A percentile compares a stretch with the other conserved stretches of the same genome.
phyloP scores from a whole-genome alignment of 1,140 invertebrate genomes.

The Philaenus spumarius region DNA sequence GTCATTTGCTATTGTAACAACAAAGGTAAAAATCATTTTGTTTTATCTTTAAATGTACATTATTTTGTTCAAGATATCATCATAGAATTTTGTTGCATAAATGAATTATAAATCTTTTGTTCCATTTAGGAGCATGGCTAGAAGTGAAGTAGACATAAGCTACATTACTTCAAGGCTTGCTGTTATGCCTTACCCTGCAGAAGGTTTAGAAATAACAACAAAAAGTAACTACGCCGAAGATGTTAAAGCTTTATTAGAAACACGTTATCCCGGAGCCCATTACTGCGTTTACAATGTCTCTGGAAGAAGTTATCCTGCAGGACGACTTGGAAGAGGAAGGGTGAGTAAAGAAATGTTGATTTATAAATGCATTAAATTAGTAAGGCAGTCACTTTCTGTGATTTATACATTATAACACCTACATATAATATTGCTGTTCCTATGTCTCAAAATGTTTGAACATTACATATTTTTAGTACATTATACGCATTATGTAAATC shows the following conservation, averaged over 20 bases:
- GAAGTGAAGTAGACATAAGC: conserved; percentile 81
- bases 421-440: not conserved
- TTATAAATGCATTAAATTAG: no score
- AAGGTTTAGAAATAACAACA: conserved; percentile 88
- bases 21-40: no score
- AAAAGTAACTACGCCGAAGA: conserved; percentile 92
- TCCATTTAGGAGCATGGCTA: conserved; percentile 81
- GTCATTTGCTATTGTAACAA: no score
- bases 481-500: no score
- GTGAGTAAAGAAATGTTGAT: conserved; percentile 15
- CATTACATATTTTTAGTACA: no score
- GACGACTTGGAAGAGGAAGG: conserved; percentile 41
- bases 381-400: no score
- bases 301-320: conserved; percentile 51
- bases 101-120: no score
- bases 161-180: conserved; percentile 83
- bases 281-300: conserved; percentile 79
- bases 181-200: conserved; percentile 91
- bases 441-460: no score
- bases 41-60: not conserved
- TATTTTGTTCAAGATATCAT: not conserved
- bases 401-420: not conserved
- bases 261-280: conserved; percentile 62
- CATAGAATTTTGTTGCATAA: no score
- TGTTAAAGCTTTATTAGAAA: conserved; percentile 66